Percentiles rank a stretch among this genome's conserved stretches.
phyloP scores from a whole-genome alignment of 2,888 invertebrate species.

The Aphodius granarius region DNA sequence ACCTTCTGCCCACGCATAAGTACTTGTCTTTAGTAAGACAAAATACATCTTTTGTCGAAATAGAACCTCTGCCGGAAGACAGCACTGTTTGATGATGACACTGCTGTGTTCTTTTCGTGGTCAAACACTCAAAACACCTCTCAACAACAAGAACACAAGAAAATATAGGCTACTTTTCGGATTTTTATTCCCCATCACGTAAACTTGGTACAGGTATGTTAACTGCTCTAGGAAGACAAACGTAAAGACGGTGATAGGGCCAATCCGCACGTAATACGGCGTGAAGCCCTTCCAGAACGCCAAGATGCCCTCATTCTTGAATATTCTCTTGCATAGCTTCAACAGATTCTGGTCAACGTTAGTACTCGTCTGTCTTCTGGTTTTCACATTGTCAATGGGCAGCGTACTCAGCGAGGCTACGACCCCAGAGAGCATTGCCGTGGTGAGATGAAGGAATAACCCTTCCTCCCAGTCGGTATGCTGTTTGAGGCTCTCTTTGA shows the following conservation, averaged over 20 bases:
- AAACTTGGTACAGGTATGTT: slow-evolving; percentile 4
- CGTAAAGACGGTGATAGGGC: slow-evolving; percentile 97
- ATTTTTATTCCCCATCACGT: slow-evolving; percentile 11
- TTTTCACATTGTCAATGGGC: slow-evolving; percentile 99
- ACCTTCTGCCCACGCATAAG: too few species aligned
- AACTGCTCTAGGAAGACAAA: slow-evolving; percentile 94
- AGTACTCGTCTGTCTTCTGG: slow-evolving; percentile 98
- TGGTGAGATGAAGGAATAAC: slow-evolving; percentile 86
- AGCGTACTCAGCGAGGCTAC: slow-evolving; percentile 96
- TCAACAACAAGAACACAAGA: slow-evolving; percentile 1
- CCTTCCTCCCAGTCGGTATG: slow-evolving; percentile 68
- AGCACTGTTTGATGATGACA: too few species aligned
- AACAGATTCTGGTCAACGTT: slow-evolving; percentile 73
- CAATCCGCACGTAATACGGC: slow-evolving; percentile 94
- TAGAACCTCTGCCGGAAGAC: too few species aligned
- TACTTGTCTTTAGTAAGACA: too few species aligned
- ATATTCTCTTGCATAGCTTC: slow-evolving; percentile 77
- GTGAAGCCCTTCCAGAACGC: slow-evolving; percentile 98
- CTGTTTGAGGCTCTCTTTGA: slow-evolving; percentile 66
- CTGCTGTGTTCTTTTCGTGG: too few species aligned
- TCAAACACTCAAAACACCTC: neutral
- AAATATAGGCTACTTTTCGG: slow-evolving; percentile 1
- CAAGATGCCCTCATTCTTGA: slow-evolving; percentile 87
- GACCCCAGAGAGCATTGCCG: slow-evolving; percentile 96
- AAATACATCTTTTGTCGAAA: too few species aligned